These are phyloP conservation scores for Plebejus argus DNA, from an alignment of 2,888 invertebrate genomes.

Conservation along the genomic window DNA sequence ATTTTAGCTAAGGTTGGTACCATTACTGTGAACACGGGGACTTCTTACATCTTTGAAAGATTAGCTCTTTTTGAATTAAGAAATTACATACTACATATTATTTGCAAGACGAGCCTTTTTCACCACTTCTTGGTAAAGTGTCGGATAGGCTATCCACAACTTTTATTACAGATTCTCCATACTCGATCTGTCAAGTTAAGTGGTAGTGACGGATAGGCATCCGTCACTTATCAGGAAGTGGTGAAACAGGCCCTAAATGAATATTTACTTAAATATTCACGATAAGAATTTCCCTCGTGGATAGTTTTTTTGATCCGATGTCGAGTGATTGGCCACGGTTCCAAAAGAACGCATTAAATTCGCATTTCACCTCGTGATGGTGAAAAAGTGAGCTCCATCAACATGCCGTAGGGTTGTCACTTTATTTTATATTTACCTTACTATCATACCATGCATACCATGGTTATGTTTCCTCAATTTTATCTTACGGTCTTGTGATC, in stretches of 20 bases:
- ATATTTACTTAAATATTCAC: slow-evolving; percentile 12
- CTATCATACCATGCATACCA: too few relatives aligned
- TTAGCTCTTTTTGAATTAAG: too few relatives aligned
- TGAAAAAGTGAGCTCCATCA: slow-evolving; percentile 57
- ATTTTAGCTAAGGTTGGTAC: too few relatives aligned
- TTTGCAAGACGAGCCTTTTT: neutral
- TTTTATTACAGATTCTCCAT: too few relatives aligned
- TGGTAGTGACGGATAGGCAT: too few relatives aligned
- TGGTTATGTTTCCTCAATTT: too few relatives aligned
- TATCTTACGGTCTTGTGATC: too few relatives aligned
- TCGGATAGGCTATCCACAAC: too few relatives aligned
- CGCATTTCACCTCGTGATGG: slow-evolving; percentile 58
- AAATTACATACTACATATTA: neutral
- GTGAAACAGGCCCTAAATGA: neutral
- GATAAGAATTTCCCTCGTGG: slow-evolving; percentile 25
- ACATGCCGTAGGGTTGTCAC: slow-evolving; percentile 29
- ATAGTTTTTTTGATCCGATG: slow-evolving; percentile 64
- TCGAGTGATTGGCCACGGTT: slow-evolving; percentile 69
- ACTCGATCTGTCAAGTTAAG: too few relatives aligned
- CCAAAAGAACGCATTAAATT: slow-evolving; percentile 70
- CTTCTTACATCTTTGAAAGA: too few relatives aligned
- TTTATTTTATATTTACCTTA: neutral
- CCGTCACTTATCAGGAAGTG: too few relatives aligned
- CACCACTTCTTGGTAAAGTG: too few relatives aligned
- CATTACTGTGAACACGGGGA: neutral